phyloP scores from a whole-genome alignment of 1,140 invertebrate genomes.

The Zeugodacus cucurbitae region DNA sequence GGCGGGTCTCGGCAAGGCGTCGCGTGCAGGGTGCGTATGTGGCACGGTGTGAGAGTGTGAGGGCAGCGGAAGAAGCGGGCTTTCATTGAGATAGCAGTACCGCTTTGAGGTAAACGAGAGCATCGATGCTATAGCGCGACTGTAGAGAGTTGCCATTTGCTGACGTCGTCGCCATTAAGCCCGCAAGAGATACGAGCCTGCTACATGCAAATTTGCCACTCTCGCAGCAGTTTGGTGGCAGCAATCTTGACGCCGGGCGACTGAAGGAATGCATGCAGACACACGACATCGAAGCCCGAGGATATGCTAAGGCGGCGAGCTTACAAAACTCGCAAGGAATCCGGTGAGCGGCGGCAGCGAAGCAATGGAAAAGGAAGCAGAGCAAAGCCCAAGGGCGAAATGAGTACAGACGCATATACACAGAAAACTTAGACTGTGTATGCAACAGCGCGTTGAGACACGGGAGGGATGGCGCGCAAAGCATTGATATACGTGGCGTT shows the following conservation, averaged over 20 bases:
- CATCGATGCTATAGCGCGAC: not conserved
- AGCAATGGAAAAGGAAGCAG: not conserved
- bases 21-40: not conserved
- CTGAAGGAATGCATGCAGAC: not conserved
- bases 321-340: not conserved
- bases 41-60: not conserved
- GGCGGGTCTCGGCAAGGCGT: too few species aligned
- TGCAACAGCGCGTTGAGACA: not conserved
- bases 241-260: too few species aligned
- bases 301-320: not conserved
- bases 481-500: not conserved
- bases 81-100: not conserved
- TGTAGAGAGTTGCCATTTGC: not conserved
- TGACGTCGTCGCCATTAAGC: not conserved
- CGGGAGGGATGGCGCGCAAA: not conserved
- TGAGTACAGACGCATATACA: not conserved
- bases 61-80: not conserved
- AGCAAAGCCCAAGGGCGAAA: not conserved
- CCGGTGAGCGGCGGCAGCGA: not conserved
- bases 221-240: not conserved
- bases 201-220: not conserved
- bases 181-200: not conserved
- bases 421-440: not conserved
- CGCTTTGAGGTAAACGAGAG: not conserved
- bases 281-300: not conserved